phyloP scores from a whole-genome alignment of 1,140 invertebrate species.

The Ptiloglossa arizonensis region DNA sequence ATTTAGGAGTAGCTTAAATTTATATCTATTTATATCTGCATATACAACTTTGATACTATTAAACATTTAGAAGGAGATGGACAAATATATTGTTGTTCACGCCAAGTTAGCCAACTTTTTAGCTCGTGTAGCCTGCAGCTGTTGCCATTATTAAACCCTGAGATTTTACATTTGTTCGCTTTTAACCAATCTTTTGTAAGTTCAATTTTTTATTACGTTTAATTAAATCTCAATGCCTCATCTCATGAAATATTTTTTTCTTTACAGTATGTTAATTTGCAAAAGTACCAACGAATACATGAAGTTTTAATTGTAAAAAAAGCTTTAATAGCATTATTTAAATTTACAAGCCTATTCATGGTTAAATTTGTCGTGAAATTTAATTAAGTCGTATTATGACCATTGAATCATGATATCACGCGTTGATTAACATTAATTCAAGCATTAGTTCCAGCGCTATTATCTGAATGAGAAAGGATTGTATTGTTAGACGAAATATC shows the following conservation, averaged over 20 bases:
- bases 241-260: no score
- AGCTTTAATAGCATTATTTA: no score
- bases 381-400: no score
- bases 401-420: not conserved
- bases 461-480: not conserved
- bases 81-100: constrained; percentile 3
- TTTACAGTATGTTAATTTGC: no score
- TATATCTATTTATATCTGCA: no score
- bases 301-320: no score
- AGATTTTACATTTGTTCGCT: not conserved
- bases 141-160: constrained; percentile 27
- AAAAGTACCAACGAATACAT: no score
- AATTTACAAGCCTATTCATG: no score
- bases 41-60: no score
- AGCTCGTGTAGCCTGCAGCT: constrained; percentile 16
- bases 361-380: no score
- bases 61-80: constrained; percentile 3
- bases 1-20: no score
- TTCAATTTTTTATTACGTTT: not conserved
- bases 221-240: not conserved
- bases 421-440: no score
- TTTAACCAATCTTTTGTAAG: not conserved
- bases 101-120: constrained; percentile 30
- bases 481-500: not conserved
- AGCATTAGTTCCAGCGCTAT: not conserved